Percentiles rank a stretch among this genome's conserved stretches.
Conservation (phyloP, 2,113 vertebrate species). For the Gymnogyps californianus region DNA sequence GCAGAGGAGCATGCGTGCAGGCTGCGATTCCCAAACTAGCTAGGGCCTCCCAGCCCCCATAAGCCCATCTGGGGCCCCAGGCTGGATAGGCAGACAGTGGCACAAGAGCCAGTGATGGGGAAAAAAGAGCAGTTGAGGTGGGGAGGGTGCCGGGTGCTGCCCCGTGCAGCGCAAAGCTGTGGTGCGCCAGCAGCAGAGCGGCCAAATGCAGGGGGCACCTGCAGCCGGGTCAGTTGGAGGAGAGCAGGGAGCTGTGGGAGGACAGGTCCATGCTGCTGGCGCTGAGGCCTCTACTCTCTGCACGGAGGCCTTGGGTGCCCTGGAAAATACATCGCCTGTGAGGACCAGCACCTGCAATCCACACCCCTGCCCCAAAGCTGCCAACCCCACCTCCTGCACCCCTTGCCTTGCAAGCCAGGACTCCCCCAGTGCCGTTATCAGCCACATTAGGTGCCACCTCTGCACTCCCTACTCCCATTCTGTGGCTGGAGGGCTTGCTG, state of each 20-base stretch:
- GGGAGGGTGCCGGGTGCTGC: not conserved
- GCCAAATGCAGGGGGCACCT: not conserved
- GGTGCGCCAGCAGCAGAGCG: not conserved
- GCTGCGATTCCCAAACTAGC: not conserved
- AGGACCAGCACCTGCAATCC: not conserved
- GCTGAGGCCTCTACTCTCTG: constrained; percentile 61
- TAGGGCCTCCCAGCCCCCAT: not conserved
- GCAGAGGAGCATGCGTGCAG: not conserved
- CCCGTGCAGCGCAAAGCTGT: not conserved
- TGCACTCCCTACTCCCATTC: not conserved
- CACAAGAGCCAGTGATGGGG: too few species aligned
- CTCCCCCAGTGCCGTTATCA: fast-evolving
- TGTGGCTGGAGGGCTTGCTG: not conserved
- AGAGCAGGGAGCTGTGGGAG: constrained; percentile 66
- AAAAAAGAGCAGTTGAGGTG: not conserved
- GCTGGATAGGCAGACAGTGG: too few species aligned
- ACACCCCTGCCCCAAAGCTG: fast-evolving
- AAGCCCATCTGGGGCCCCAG: too few species aligned
- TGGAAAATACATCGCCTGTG: not conserved
- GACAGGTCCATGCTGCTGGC: constrained; percentile 72
- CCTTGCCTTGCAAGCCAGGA: not conserved
- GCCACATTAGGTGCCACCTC: fast-evolving
- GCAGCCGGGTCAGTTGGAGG: constrained; percentile 37
- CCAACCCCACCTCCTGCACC: not conserved
- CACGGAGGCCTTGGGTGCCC: constrained; percentile 56